Percentiles rank a stretch among this genome's conserved stretches.
These are phyloP conservation scores for Cephus pulcher DNA, from an alignment of 2,888 invertebrate species.

Conservation along the genomic window DNA sequence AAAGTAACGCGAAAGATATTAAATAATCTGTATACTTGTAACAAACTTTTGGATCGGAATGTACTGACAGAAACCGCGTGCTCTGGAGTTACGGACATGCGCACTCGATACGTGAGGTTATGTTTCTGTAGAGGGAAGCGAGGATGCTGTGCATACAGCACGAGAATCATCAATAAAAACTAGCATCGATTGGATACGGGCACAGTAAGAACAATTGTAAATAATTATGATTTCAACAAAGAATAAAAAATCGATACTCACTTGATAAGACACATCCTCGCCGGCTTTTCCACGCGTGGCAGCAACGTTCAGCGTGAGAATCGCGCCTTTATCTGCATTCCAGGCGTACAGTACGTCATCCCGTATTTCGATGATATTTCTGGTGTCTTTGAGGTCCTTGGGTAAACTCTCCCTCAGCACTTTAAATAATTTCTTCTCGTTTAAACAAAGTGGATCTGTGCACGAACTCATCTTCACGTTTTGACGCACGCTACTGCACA, in stretches of 20 bases:
- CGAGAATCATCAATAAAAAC: background rate
- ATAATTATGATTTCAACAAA: background rate
- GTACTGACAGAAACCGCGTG: background rate
- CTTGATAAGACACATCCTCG: conserved; percentile 73
- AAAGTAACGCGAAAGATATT: background rate
- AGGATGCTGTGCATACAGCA: background rate
- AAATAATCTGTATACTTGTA: background rate
- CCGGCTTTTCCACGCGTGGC: conserved; percentile 68
- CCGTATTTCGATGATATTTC: conserved; percentile 74
- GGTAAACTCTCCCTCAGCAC: conserved; percentile 70
- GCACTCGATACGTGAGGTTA: background rate
- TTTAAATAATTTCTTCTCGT: conserved; percentile 73
- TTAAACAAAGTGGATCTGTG: conserved; percentile 72
- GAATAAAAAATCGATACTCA: conserved; percentile 47
- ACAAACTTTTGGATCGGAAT: background rate
- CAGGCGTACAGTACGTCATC: conserved; percentile 78
- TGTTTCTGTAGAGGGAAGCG: background rate
- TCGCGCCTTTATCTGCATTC: conserved; percentile 74
- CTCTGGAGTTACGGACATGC: background rate
- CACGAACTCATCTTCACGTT: conserved; percentile 69
- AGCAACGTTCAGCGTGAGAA: conserved; percentile 74
- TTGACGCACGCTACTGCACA: conserved; percentile 32
- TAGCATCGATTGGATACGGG: background rate
- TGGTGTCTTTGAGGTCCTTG: conserved; percentile 71
- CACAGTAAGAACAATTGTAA: background rate